These are phyloP conservation scores for Enteromius paludinosus DNA, from an alignment of 2,797 vertebrate species.

Conservation along the genomic window DNA sequence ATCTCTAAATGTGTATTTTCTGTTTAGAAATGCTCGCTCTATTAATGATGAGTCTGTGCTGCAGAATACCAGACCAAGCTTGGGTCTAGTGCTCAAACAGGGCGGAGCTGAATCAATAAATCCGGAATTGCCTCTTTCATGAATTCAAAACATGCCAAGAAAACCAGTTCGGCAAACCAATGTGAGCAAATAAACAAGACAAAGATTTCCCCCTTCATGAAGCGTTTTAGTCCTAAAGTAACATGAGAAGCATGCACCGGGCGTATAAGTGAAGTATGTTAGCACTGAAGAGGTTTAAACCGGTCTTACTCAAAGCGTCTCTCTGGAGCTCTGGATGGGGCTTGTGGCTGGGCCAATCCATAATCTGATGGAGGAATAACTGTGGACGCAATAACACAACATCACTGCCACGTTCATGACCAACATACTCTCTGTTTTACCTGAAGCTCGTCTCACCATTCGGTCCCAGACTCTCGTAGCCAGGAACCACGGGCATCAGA, in stretches of 20 bases:
- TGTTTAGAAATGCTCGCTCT: not conserved
- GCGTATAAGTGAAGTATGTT: not conserved
- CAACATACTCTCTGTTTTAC: not conserved
- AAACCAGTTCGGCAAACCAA: not conserved
- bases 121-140: not conserved
- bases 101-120: not conserved
- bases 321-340: not conserved
- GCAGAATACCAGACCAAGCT: too few relatives aligned
- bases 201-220: not conserved
- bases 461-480: conserved; percentile 51
- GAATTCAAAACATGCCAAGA: not conserved
- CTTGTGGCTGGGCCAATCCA: not conserved
- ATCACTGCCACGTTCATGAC: not conserved
- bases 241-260: not conserved
- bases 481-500: conserved; percentile 41
- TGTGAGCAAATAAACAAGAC: not conserved
- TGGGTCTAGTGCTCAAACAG: not conserved
- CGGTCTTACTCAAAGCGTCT: conserved; percentile 54
- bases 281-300: not conserved
- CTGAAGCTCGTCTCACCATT: not conserved
- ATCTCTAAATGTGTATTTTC: not conserved
- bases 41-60: not conserved
- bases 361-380: conserved; percentile 49
- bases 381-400: not conserved
- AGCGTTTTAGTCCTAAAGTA: not conserved